Percentiles rank a stretch among this genome's conserved stretches.
Conservation (phyloP, 2,113 vertebrate genomes). For the Proterorhinus semilunaris region DNA sequence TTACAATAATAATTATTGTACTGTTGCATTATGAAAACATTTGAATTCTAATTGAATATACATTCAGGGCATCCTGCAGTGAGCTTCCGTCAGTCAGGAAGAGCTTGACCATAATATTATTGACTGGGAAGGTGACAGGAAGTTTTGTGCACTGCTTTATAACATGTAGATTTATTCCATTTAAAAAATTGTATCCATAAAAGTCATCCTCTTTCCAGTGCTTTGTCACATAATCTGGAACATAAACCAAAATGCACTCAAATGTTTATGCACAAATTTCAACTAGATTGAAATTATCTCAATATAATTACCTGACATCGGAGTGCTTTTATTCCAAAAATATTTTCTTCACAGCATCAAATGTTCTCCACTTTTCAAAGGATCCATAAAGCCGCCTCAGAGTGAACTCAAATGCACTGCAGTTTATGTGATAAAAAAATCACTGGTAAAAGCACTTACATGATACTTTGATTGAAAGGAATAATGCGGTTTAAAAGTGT, state of each 20-base stretch:
- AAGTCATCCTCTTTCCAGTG: constrained; percentile 82
- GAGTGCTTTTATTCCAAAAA: constrained; percentile 44
- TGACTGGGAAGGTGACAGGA: constrained; percentile 85
- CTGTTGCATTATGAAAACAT: not conserved
- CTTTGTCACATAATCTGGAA: constrained; percentile 80
- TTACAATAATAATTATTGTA: not conserved
- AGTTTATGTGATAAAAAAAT: not conserved
- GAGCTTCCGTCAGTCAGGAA: constrained; percentile 78
- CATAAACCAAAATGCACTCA: not conserved
- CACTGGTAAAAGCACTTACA: not conserved
- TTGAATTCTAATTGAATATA: constrained; percentile 38
- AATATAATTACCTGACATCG: constrained; percentile 41
- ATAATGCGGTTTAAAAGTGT: not conserved
- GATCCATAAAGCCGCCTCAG: constrained; percentile 44
- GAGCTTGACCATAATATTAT: constrained; percentile 82
- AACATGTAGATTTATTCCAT: constrained; percentile 84
- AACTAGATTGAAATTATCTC: too few relatives aligned
- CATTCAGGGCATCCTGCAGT: constrained; percentile 82
- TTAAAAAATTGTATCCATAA: constrained; percentile 90
- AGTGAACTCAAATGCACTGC: constrained; percentile 39
- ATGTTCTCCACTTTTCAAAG: constrained; percentile 39
- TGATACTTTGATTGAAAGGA: not conserved
- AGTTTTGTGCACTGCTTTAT: constrained; percentile 80
- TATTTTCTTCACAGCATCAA: constrained; percentile 44
- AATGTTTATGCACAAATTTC: too few relatives aligned